Evolutionary conservation across 2,888 invertebrate genomes (phyloP).

Genomic region (Ctena decussata): DNA sequence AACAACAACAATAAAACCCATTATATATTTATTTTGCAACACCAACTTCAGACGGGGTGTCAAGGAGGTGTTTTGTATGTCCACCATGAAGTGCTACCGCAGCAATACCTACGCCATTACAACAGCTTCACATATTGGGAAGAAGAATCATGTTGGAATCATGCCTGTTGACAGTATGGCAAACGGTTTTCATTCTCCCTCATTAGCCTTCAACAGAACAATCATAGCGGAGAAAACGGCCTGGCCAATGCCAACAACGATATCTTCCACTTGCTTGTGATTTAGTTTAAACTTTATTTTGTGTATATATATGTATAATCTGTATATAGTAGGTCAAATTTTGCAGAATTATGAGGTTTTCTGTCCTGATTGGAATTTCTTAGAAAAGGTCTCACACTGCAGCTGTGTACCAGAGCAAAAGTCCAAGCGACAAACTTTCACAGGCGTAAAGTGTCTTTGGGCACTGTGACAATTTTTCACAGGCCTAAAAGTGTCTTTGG

Average conservation of each 20-base stretch:
- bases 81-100: slow-evolving; percentile 83
- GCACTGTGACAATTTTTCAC: no score
- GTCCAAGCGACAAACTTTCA: no score
- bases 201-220: slow-evolving; percentile 74
- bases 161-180: slow-evolving; percentile 68
- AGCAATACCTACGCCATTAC: slow-evolving; percentile 84
- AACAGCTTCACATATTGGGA: slow-evolving; percentile 80
- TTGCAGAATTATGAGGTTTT: no score
- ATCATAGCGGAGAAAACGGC: slow-evolving; percentile 67
- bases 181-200: slow-evolving; percentile 65
- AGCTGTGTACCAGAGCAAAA: no score
- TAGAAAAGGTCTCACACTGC: no score
- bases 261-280: neutral
- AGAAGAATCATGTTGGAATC: slow-evolving; percentile 83
- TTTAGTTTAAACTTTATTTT: no score
- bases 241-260: slow-evolving; percentile 70
- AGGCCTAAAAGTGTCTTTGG: no score
- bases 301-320: no score
- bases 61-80: slow-evolving; percentile 85
- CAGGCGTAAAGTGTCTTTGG: no score
- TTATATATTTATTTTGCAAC: slow-evolving; percentile 83
- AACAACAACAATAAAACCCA: slow-evolving; percentile 77
- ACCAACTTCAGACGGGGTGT: slow-evolving; percentile 86
- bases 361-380: no score
- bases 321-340: no score